Evolutionary conservation across 2,888 invertebrate species (phyloP), one percentile per base, ranked within the genome.

Genomic region (Lissonota sp.): DNA sequence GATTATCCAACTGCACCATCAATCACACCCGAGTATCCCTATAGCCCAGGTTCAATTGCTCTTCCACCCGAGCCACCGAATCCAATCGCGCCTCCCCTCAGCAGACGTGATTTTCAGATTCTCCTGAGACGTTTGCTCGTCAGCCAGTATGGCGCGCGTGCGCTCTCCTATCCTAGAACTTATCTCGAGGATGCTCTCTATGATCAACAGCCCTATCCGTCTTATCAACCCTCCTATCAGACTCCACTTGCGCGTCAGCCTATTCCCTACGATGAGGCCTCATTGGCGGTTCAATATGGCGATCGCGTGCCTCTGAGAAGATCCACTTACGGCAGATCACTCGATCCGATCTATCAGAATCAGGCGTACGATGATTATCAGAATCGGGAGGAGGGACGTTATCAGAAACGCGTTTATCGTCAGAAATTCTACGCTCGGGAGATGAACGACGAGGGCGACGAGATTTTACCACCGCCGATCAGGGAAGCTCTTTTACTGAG

Each of bases 401-500:
- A 90, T 71, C 53, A 89, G 0, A 92, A 91, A 79, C 84, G 92
- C 8, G 91, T 91, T 0, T 92, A 92, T 66, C 86, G 91, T 42
- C 91, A 92, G 40, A 92, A 92, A 70, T 90, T 90, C 39, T 90
- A 90, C 58, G 86, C 88, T 2, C 87, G 89, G 1, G 88, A 88
- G 7, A 57, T 87, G 0, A 70, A 84, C 0, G 91, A 94, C 51
- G 94, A 94, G 0, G 90, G 90, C 1, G 94, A 95, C 6, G 95
- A 95, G 83, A 95, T 94, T 85, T 90, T 96, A 14, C 96, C 96
- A 10, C 94, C 95, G 0, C 95, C 96, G 76, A 95, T 96, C 14
- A 93, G 96, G 77, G 96, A 96, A 90, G 96, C 96, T 88, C 92
- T 96, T 49, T 91, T 96, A 6, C 90, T 96, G 86, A 94, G 95